phyloP scores from a whole-genome alignment of 2,888 invertebrate species.

The Strigamia maritima region DNA sequence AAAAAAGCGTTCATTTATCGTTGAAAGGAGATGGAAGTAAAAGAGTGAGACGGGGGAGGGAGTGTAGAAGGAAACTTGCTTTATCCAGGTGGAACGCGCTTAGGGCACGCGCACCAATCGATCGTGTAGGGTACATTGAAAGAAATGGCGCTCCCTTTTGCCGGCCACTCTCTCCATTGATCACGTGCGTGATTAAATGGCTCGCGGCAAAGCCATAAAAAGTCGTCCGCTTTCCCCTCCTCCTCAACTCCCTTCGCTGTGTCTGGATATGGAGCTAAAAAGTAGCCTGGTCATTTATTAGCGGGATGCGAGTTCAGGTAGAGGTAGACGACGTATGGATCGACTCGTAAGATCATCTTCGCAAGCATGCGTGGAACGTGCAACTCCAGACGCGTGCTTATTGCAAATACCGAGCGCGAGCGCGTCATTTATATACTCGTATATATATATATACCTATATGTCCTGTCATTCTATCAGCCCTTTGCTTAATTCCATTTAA shows the following conservation, averaged over 20 bases:
- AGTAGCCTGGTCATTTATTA: not conserved
- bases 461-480: too few species aligned
- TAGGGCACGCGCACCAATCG: slow-evolving; percentile 22
- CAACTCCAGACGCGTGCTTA: slow-evolving; percentile 22
- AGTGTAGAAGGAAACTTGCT: not conserved
- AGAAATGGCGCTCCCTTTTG: slow-evolving; percentile 26
- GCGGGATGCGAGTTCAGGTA: not conserved
- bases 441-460: too few species aligned
- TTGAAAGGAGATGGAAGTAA: not conserved
- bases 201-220: slow-evolving; percentile 22
- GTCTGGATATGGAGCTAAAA: not conserved
- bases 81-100: slow-evolving; percentile 23
- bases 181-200: slow-evolving; percentile 27
- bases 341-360: not conserved
- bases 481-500: slow-evolving; percentile 9
- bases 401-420: not conserved
- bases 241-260: not conserved
- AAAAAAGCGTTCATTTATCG: slow-evolving; percentile 12
- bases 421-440: too few species aligned
- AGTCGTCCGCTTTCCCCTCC: not conserved
- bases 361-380: not conserved
- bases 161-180: slow-evolving; percentile 19
- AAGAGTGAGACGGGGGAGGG: not conserved
- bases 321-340: not conserved
- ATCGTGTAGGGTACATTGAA: slow-evolving; percentile 21